Base-by-base conservation (phyloP, 2,113 vertebrate species). In the Dolichotis patagonum region DNA sequence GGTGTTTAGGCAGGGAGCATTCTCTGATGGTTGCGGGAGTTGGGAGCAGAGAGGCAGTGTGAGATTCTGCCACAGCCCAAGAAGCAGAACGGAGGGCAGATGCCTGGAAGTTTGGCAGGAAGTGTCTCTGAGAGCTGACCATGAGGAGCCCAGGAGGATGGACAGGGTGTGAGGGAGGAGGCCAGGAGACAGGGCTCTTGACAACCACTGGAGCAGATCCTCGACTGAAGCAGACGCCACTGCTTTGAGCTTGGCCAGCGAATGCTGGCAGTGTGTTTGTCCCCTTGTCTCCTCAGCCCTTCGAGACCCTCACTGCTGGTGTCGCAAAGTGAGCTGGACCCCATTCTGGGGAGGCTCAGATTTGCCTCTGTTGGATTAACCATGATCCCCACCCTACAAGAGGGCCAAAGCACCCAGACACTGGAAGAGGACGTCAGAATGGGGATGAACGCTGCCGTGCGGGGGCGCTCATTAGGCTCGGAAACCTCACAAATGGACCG, bases 381-480 rank as follows among this genome's bases (percentile, higher is more conserved):
- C 24, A 43, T 77, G 52, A 54, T 73, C 71, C 56, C 11, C 62
- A 7, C 95, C 95, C 0, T 92, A 78, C 46, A 77, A 60, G n/a
- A 85, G 46, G 16, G 85, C 32, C 38, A 32, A 7, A 77, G 60
- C 28, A 89, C 71, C 26, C 26, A 14, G 87, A 89, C 43, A 58
- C 1, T 20, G 84, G 13, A 54, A 95, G 71, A 84, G 30, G 28
- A 38, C n/a, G 63, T 98, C 67, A 88, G 92, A 83, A 81, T 22
- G 88, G 94, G 85, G 96, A 30, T 71, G 28, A 58, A 77, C 92
- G 73, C 16, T 78, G 96, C 83, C 92, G 71, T 0, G 1, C 38
- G 85, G 54, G 46, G 65, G 90, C 85, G 91, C 97, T 98, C 95
- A 77, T 63, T 58, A 73, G 4, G n/a, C 67, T 96, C 90, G 91